Base-by-base conservation (phyloP, 2,113 vertebrate genomes). In the Saccopteryx leptura region DNA sequence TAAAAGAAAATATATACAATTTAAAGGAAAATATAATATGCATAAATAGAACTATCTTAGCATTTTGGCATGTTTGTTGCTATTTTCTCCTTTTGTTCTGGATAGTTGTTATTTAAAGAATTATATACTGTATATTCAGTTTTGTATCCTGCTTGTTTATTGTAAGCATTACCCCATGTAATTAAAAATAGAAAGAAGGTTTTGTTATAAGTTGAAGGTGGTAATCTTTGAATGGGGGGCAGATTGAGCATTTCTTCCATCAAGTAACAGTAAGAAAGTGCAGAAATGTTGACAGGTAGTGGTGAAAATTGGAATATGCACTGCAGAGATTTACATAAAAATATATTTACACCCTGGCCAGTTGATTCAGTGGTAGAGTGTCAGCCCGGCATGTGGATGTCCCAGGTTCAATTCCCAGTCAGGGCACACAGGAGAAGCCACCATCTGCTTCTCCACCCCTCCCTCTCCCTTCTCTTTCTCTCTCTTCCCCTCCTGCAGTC, bases 61-160 rank as follows among this genome's bases (percentile, higher is more conserved):
- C 80, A 90, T 87, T 90, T 94, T 33, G 82, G 17, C n/a, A 9
- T 95, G 1, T 88, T 87, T 63, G 5, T 58, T 75, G 21, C 68
- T 39, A 60, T 90, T 87, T 92, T 71, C 46, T 85, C 71, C 48
- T 88, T 91, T 95, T 63, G 12, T 24, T 79, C 10, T 95, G 8
- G 46, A 60, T 58, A 82, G 66, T 50, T 93, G n/a, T 88, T 68
- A 84, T 88, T 83, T 94, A 83, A 93, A 92, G 18, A 96, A 85
- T 82, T 93, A 39, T 58, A 75, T 84, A 81, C 26, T 56, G 2
- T 54, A 56, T n/a, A 56, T 69, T 54, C 11, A 76, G 24, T 83
- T 90, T 87, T 87, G 18, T 75, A 72, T 82, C 48, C 28, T 71
- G 1, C 28, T 87, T 93, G 46, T 91, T 91, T 69, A 58, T 82